Evolutionary conservation across 1,140 invertebrate genomes (phyloP).

Genomic region (Fopius arisanus): DNA sequence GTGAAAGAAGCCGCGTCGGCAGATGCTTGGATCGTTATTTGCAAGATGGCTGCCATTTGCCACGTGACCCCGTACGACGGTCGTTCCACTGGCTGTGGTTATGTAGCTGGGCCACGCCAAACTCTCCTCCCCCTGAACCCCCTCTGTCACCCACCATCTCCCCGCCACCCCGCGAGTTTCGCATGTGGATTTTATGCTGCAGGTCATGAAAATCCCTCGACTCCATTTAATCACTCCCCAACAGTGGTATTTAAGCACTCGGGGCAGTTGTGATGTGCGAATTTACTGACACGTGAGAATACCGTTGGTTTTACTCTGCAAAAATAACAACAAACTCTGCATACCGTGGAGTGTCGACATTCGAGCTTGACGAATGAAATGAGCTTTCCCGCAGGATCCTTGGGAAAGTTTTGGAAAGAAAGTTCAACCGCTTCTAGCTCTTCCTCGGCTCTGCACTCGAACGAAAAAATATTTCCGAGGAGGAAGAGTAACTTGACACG

Average conservation of each 20-base stretch:
- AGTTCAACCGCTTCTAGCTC: too few species aligned
- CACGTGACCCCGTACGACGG: conserved; percentile 41
- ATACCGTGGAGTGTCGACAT: background rate
- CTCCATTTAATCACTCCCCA: background rate
- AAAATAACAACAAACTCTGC: background rate
- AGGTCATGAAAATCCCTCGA: conserved; percentile 8
- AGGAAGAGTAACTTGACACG: too few species aligned
- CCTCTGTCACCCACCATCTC: too few species aligned
- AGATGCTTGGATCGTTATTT: conserved; percentile 46
- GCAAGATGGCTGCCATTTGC: conserved; percentile 44
- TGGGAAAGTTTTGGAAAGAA: too few species aligned
- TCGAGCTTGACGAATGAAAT: conserved; percentile 2
- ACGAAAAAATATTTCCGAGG: too few species aligned
- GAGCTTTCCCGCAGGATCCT: background rate
- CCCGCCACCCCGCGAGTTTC: too few species aligned
- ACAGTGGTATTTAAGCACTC: background rate
- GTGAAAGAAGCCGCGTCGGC: conserved; percentile 31
- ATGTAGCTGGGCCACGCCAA: conserved; percentile 11
- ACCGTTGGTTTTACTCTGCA: background rate
- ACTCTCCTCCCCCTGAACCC: background rate
- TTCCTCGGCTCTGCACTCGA: too few species aligned
- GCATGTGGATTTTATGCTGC: background rate
- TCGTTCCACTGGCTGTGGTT: conserved; percentile 5
- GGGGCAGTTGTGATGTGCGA: background rate
- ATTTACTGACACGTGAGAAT: background rate